phyloP scores from a whole-genome alignment of 1,140 invertebrate species.

The Drosophila burlai region DNA sequence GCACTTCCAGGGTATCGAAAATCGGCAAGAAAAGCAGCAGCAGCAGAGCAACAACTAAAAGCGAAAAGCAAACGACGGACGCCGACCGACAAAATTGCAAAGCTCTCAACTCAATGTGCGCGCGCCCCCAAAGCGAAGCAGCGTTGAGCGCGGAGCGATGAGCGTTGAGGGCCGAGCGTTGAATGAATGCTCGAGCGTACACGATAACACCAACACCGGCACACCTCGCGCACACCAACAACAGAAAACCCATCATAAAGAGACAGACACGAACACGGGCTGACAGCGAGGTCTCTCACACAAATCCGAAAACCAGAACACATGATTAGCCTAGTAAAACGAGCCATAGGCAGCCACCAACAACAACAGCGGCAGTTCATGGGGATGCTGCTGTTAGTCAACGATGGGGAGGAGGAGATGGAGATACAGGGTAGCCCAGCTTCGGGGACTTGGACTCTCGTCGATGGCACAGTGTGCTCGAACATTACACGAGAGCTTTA shows the following conservation, averaged over 20 bases:
- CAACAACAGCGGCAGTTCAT: slow-evolving; percentile 35
- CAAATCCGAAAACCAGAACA: slow-evolving; percentile 84
- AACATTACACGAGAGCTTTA: neutral
- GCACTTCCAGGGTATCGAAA: slow-evolving; percentile 18
- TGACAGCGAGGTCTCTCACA: slow-evolving; percentile 51
- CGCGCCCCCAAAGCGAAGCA: slow-evolving; percentile 52
- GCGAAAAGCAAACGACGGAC: slow-evolving; percentile 25
- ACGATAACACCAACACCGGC: slow-evolving; percentile 43
- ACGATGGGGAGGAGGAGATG: slow-evolving; percentile 8
- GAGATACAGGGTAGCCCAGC: slow-evolving; percentile 25
- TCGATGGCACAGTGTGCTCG: slow-evolving; percentile 45
- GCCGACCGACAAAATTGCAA: slow-evolving; percentile 72
- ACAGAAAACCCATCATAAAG: neutral
- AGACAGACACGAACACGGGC: slow-evolving; percentile 35
- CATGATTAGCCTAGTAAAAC: slow-evolving; percentile 85
- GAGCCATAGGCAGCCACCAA: slow-evolving; percentile 60
- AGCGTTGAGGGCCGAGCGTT: slow-evolving; percentile 38
- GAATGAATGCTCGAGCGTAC: slow-evolving; percentile 70
- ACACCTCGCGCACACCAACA: slow-evolving; percentile 4
- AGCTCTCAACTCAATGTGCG: slow-evolving; percentile 67
- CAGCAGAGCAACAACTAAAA: slow-evolving; percentile 18
- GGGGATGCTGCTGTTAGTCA: slow-evolving; percentile 24
- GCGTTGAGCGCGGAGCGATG: slow-evolving; percentile 27
- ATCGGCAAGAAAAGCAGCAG: slow-evolving; percentile 36
- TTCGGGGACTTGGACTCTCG: slow-evolving; percentile 51